phyloP scores from a whole-genome alignment of 2,888 invertebrate species.

The Shargacucullia verbasci region DNA sequence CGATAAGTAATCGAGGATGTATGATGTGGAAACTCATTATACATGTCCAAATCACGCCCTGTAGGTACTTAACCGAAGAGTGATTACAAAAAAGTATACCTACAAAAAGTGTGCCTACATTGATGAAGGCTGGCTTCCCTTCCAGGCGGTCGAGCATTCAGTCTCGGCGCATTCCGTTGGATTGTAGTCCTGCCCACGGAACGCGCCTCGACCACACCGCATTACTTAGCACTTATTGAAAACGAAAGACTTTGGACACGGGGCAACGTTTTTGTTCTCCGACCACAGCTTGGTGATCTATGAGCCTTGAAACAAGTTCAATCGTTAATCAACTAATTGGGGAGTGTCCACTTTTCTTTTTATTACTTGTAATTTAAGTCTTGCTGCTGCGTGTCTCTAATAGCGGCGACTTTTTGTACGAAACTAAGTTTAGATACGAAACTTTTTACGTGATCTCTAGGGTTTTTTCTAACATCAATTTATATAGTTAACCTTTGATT shows the following conservation, averaged over 20 bases:
- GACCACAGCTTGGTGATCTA: slow-evolving; percentile 60
- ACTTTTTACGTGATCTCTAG: slow-evolving; percentile 24
- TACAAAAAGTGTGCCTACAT: slow-evolving; percentile 34
- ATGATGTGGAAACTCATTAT: no score
- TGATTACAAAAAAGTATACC: slow-evolving; percentile 23
- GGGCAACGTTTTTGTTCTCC: slow-evolving; percentile 62
- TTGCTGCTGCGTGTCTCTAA: slow-evolving; percentile 28
- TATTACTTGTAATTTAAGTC: slow-evolving; percentile 25
- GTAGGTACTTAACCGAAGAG: not conserved
- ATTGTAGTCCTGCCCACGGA: slow-evolving; percentile 66
- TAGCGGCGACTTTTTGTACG: slow-evolving; percentile 25
- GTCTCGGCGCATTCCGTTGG: slow-evolving; percentile 72
- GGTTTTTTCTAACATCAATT: slow-evolving; percentile 10
- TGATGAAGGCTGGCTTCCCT: slow-evolving; percentile 53
- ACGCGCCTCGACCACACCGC: slow-evolving; percentile 68
- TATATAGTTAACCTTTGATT: not conserved
- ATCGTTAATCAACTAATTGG: slow-evolving; percentile 40
- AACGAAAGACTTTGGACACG: slow-evolving; percentile 67
- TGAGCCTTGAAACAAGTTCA: slow-evolving; percentile 46
- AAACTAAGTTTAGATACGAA: slow-evolving; percentile 27
- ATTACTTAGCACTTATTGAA: slow-evolving; percentile 70
- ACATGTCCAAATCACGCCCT: slow-evolving; percentile 6
- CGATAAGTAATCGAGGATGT: no score
- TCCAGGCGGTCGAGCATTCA: slow-evolving; percentile 69
- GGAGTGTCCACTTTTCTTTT: slow-evolving; percentile 42